These are phyloP conservation scores for Neosilurus hyrtlii DNA, from an alignment of 2,797 vertebrate genomes.

Conservation along the genomic window DNA sequence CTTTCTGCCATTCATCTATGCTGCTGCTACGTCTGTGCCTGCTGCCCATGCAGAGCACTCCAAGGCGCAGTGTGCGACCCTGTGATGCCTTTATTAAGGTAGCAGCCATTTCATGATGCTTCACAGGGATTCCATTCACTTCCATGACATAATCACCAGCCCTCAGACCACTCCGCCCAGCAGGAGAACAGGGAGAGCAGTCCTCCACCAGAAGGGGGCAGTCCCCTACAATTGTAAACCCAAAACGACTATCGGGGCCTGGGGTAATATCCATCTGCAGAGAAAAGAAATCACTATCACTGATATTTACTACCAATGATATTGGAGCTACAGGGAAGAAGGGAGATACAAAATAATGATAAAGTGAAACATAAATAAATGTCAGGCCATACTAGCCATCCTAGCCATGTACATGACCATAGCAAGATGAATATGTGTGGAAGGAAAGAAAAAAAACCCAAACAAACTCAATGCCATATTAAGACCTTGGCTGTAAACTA, in stretches of 20 bases:
- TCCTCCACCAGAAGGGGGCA: conserved; percentile 81
- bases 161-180: conserved; percentile 76
- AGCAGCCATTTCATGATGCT: conserved; percentile 70
- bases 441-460: no score
- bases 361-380: background rate
- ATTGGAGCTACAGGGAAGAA: conserved; percentile 1
- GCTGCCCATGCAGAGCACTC: conserved; percentile 78
- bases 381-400: background rate
- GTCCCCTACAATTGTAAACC: conserved; percentile 78
- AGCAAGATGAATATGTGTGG: no score
- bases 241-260: conserved; percentile 72
- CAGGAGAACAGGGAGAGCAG: conserved; percentile 78
- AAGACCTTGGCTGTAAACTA: background rate
- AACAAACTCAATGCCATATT: background rate
- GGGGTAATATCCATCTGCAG: conserved; percentile 73
- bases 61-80: conserved; percentile 73
- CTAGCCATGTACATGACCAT: background rate
- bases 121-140: conserved; percentile 79
- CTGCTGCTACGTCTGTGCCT: conserved; percentile 67
- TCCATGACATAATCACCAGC: conserved; percentile 85
- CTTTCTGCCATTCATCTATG: conserved; percentile 61
- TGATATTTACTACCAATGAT: background rate
- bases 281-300: background rate
- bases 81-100: conserved; percentile 75
- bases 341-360: background rate